These are phyloP conservation scores for Urosaurus nigricauda DNA, from an alignment of 2,797 vertebrate genomes.

Conservation along the genomic window DNA sequence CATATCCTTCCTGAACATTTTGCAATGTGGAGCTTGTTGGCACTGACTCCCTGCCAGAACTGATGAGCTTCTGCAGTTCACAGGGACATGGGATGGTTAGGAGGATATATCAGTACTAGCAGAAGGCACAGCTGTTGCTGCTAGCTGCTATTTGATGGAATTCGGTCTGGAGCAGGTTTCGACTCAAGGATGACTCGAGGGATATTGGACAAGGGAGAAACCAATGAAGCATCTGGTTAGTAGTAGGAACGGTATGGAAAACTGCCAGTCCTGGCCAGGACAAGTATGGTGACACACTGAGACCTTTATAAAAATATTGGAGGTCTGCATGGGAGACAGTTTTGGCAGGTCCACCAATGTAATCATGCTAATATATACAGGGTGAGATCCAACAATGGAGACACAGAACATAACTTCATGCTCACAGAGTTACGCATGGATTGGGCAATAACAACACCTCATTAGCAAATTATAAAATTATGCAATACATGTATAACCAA, in stretches of 20 bases:
- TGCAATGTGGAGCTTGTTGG: not conserved
- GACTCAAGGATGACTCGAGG: not conserved
- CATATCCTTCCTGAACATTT: conserved; percentile 30
- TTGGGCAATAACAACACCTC: no score
- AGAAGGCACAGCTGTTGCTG: not conserved
- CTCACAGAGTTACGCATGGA: no score
- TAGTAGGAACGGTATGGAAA: no score
- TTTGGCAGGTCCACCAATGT: not conserved
- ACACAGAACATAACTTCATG: no score
- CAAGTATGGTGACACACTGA: no score
- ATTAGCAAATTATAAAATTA: no score
- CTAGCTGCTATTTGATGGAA: not conserved
- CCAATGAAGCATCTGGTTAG: not conserved
- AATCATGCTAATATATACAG: not conserved
- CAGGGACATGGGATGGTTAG: not conserved
- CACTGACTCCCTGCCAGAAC: conserved; percentile 13
- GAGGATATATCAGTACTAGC: not conserved
- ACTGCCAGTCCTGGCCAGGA: no score
- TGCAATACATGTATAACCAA: no score
- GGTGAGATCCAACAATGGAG: not conserved
- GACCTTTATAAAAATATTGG: not conserved
- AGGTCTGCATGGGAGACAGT: not conserved
- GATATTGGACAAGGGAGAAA: not conserved
- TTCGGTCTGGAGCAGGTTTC: not conserved
- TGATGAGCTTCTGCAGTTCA: conserved; percentile 21